Evolutionary conservation across 1,140 invertebrate species (phyloP).

Genomic region (Zaprionus ornatus): DNA sequence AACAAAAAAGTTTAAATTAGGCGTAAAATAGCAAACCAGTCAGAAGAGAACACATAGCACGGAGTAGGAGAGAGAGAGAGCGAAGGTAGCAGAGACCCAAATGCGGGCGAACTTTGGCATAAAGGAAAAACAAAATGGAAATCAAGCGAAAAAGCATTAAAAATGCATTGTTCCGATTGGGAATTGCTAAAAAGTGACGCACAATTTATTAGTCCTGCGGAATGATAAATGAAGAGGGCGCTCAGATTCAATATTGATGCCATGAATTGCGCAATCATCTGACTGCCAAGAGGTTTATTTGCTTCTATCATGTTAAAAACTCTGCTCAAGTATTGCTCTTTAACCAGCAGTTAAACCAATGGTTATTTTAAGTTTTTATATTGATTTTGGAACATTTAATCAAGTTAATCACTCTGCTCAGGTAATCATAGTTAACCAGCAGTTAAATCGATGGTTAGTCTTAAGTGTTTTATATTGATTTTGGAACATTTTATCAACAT

Average conservation of each 20-base stretch:
- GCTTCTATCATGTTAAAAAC: too few relatives aligned
- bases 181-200: conserved; percentile 7
- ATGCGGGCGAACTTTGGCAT: conserved; percentile 11
- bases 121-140: conserved; percentile 9
- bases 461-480: too few relatives aligned
- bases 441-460: too few relatives aligned
- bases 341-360: too few relatives aligned
- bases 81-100: not conserved
- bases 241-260: not conserved
- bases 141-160: conserved; percentile 12
- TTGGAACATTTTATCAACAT: too few relatives aligned
- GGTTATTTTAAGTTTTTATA: too few relatives aligned
- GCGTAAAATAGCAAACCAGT: conserved; percentile 39
- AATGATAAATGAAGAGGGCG: not conserved
- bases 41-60: not conserved
- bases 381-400: too few relatives aligned
- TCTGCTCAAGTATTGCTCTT: too few relatives aligned
- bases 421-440: too few relatives aligned
- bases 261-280: conserved; percentile 2
- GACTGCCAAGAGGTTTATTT: not conserved
- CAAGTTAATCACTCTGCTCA: too few relatives aligned
- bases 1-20: conserved; percentile 52
- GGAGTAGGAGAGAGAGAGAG: not conserved
- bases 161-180: conserved; percentile 16
- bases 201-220: conserved; percentile 27